phyloP scores from a whole-genome alignment of 2,113 vertebrate genomes.

The Passer domesticus region DNA sequence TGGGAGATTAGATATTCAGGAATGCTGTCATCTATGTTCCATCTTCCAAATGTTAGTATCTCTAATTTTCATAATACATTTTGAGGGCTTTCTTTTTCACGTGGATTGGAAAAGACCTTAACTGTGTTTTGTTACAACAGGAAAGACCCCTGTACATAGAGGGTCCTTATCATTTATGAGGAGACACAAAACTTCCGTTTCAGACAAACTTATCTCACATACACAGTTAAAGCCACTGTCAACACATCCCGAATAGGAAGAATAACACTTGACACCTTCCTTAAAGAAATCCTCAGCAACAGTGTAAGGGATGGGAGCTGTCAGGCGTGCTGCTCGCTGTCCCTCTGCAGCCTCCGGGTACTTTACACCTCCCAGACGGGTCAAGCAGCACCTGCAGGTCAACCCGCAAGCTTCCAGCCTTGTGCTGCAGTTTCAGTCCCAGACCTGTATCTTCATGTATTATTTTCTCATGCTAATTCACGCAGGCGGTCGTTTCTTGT shows the following conservation, averaged over 20 bases:
- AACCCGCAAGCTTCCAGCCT: background rate
- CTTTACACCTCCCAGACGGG: background rate
- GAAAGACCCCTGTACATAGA: background rate
- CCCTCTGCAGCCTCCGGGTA: background rate
- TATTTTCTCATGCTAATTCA: background rate
- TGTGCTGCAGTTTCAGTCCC: background rate
- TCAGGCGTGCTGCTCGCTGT: background rate
- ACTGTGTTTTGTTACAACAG: background rate
- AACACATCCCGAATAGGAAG: background rate
- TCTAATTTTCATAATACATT: background rate
- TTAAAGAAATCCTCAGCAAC: background rate
- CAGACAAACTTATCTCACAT: background rate
- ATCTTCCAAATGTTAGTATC: background rate
- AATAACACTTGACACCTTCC: background rate
- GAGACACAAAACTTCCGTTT: background rate
- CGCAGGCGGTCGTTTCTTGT: background rate
- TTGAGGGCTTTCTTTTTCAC: background rate
- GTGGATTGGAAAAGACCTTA: background rate
- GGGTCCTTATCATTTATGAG: background rate
- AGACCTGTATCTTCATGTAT: background rate
- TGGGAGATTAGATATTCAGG: background rate
- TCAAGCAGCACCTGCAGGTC: background rate
- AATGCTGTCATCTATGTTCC: background rate
- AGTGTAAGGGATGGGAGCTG: background rate
- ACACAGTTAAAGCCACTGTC: background rate